These are phyloP conservation scores for Eilema depressum DNA, from an alignment of 2,888 invertebrate species.

Conservation along the genomic window DNA sequence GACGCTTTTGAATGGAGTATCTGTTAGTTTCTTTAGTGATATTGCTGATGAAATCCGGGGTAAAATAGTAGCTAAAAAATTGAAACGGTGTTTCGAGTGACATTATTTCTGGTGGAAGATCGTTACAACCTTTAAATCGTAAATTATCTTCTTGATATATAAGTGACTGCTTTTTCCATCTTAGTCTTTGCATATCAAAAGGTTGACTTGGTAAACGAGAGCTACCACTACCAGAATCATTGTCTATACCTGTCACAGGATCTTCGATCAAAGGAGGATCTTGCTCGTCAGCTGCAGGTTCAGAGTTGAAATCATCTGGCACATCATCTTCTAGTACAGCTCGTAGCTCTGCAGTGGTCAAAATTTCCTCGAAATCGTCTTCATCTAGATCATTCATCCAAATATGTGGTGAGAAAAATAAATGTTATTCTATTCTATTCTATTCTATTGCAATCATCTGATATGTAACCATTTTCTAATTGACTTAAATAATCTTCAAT, in stretches of 20 bases:
- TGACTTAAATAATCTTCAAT: conserved; percentile 36
- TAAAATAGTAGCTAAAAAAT: conserved; percentile 21
- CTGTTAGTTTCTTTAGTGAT: conserved; percentile 27
- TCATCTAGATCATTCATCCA: conserved; percentile 32
- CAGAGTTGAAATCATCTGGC: conserved; percentile 29
- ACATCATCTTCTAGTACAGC: conserved; percentile 28
- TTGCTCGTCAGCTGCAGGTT: conserved; percentile 19
- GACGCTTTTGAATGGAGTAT: conserved; percentile 28
- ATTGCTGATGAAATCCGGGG: conserved; percentile 24
- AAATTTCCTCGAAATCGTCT: conserved; percentile 31
- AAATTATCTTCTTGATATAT: conserved; percentile 24
- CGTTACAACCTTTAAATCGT: conserved; percentile 16
- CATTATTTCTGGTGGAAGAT: conserved; percentile 21
- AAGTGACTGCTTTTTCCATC: conserved; percentile 32
- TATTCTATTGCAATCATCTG: conserved; percentile 30
- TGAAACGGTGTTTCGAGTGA: conserved; percentile 20
- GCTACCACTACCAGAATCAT: conserved; percentile 30
- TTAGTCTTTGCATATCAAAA: conserved; percentile 24
- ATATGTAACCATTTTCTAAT: conserved; percentile 38
- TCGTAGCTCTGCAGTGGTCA: conserved; percentile 22
- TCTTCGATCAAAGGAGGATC: conserved; percentile 30
- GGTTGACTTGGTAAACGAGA: conserved; percentile 12
- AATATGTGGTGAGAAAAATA: too few relatives aligned
- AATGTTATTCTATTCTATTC: too few relatives aligned
- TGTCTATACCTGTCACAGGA: conserved; percentile 27